A percentile compares a stretch with the other conserved stretches of the same genome.
These are phyloP conservation scores for Hoplostethus mediterraneus DNA, from an alignment of 2,797 vertebrate species.

Conservation along the genomic window DNA sequence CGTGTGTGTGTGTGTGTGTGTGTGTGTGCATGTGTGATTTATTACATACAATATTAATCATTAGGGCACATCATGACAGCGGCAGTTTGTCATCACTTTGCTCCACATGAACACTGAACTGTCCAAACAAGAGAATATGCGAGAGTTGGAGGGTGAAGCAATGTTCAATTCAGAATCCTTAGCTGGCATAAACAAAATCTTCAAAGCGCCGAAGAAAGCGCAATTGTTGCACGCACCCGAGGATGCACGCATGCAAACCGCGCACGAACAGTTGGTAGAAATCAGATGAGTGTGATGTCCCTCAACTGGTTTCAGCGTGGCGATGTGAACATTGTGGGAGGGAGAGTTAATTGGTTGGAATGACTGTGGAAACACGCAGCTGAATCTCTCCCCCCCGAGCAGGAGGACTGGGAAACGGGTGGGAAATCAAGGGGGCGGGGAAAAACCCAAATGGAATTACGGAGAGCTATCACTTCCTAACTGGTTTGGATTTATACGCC, in stretches of 20 bases:
- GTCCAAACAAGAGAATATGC: neutral
- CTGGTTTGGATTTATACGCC: conserved; percentile 77
- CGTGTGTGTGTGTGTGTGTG: conserved; percentile 15
- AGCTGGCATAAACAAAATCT: conserved; percentile 22
- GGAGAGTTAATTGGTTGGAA: conserved; percentile 71
- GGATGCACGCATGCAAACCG: conserved; percentile 12
- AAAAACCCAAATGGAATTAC: conserved; percentile 76
- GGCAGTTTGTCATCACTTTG: conserved; percentile 24
- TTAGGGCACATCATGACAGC: conserved; percentile 11
- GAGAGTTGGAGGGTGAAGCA: conserved; percentile 11
- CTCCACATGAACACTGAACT: conserved; percentile 5
- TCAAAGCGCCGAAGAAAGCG: conserved; percentile 1
- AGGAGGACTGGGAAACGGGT: conserved; percentile 60
- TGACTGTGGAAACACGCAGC: conserved; percentile 57
- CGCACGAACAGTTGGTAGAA: conserved; percentile 40
- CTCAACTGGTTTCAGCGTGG: conserved; percentile 45
- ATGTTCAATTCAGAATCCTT: conserved; percentile 17
- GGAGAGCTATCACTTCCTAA: conserved; percentile 76
- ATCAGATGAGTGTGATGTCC: conserved; percentile 27
- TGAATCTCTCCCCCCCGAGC: conserved; percentile 43
- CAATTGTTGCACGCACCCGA: neutral
- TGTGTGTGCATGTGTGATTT: conserved; percentile 20
- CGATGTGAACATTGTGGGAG: conserved; percentile 54
- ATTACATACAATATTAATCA: conserved; percentile 50
- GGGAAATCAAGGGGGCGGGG: conserved; percentile 66